Evolutionary conservation across 1,140 invertebrate species (phyloP).

Genomic region (Drosophila repleta): DNA sequence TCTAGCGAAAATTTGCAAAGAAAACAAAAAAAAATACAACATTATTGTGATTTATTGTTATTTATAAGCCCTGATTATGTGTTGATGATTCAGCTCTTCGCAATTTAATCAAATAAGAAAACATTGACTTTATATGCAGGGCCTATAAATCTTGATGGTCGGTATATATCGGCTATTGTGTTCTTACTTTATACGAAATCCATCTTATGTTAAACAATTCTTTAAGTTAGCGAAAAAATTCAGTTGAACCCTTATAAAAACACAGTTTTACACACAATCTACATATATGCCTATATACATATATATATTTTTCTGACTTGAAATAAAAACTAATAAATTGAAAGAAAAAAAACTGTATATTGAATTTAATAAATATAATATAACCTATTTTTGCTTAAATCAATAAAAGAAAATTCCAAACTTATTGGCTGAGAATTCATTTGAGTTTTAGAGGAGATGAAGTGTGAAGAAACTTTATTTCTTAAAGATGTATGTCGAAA

Average conservation of each 20-base stretch:
- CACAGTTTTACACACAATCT: conserved; percentile 60
- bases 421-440: neutral
- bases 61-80: conserved; percentile 51
- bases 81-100: too few species aligned
- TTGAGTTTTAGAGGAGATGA: neutral
- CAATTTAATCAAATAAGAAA: too few species aligned
- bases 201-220: conserved; percentile 59
- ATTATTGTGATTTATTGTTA: conserved; percentile 79
- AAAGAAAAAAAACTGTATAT: conserved; percentile 40
- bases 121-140: conserved; percentile 14
- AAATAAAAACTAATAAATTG: conserved; percentile 48
- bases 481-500: too few species aligned
- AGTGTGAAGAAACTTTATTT: too few species aligned
- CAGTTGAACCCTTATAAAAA: conserved; percentile 46
- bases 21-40: neutral
- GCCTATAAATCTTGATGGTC: conserved; percentile 29
- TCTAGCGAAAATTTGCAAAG: conserved; percentile 76
- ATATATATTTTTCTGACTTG: conserved; percentile 67
- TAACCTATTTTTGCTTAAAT: conserved; percentile 55
- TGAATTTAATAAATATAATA: conserved; percentile 60
- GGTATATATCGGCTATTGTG: conserved; percentile 28
- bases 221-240: conserved; percentile 62
- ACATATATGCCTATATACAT: conserved; percentile 45
- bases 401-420: conserved; percentile 8
- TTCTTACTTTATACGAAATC: conserved; percentile 36